Percentiles rank a stretch among this genome's conserved stretches.
phyloP scores from a whole-genome alignment of 2,797 vertebrate species.

The Streptopelia turtur region DNA sequence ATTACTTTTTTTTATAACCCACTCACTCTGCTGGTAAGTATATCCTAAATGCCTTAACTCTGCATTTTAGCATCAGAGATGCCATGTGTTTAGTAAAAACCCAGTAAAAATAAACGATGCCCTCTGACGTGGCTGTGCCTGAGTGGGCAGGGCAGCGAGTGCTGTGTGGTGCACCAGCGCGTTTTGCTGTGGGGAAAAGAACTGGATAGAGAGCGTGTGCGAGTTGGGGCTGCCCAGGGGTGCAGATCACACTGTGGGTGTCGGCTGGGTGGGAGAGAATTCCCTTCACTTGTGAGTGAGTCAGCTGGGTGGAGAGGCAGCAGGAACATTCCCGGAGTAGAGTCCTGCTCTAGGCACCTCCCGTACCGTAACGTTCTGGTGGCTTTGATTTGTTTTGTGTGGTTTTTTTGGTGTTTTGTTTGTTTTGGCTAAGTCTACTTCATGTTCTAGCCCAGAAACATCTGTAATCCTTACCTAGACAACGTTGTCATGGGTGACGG shows the following conservation, averaged over 20 bases:
- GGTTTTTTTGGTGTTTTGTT: neutral
- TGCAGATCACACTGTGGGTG: neutral
- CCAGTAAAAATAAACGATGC: neutral
- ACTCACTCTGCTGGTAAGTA: neutral
- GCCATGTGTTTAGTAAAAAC: neutral
- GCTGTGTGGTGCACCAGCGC: fast-evolving
- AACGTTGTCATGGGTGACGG: neutral
- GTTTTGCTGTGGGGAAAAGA: neutral
- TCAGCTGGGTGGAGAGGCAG: neutral
- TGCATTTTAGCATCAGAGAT: neutral
- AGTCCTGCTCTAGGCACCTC: neutral
- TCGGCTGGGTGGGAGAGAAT: neutral
- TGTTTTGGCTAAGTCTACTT: neutral
- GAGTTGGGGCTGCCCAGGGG: neutral
- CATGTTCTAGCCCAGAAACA: neutral
- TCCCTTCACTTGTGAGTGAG: neutral
- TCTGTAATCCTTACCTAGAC: neutral
- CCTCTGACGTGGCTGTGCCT: neutral
- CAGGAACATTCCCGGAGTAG: neutral
- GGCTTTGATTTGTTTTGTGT: too few relatives aligned
- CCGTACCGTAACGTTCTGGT: neutral
- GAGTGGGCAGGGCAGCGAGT: neutral
- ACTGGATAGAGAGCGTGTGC: neutral
- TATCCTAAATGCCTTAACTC: neutral
- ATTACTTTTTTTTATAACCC: neutral